These are phyloP conservation scores for Pomatostomus ruficeps DNA, from an alignment of 2,113 vertebrate species.

Conservation along the genomic window DNA sequence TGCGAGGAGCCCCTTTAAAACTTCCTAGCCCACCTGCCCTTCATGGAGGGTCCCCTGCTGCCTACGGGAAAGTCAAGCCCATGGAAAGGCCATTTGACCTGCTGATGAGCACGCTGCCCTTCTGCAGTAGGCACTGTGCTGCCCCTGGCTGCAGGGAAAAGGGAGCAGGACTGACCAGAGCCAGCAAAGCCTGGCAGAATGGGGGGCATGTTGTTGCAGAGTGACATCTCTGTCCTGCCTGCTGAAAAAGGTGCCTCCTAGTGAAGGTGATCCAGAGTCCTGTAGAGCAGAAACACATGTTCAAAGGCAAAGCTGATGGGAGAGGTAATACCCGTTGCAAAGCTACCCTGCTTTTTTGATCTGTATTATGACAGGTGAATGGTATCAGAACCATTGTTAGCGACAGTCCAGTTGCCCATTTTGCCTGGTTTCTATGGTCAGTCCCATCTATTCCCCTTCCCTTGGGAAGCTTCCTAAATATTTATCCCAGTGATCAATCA, in stretches of 20 bases:
- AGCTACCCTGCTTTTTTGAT: background rate
- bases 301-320: background rate
- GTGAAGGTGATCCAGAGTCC: background rate
- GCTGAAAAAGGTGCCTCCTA: background rate
- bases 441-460: background rate
- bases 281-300: accelerated
- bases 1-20: background rate
- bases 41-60: accelerated
- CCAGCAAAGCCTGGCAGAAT: background rate
- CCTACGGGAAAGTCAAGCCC: background rate
- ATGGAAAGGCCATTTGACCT: accelerated
- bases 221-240: background rate
- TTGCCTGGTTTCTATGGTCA: background rate
- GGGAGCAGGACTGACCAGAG: background rate
- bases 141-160: background rate
- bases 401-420: background rate
- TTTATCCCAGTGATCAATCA: conserved; percentile 5
- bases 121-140: accelerated
- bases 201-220: accelerated
- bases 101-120: accelerated
- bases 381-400: background rate
- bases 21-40: background rate
- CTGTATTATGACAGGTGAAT: background rate
- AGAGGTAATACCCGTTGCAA: background rate
- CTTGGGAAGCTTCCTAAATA: conserved; percentile 34